A percentile compares a stretch with the other conserved stretches of the same genome.
These are phyloP conservation scores for Ptiloglossa arizonensis DNA, from an alignment of 1,140 invertebrate genomes.

Conservation along the genomic window DNA sequence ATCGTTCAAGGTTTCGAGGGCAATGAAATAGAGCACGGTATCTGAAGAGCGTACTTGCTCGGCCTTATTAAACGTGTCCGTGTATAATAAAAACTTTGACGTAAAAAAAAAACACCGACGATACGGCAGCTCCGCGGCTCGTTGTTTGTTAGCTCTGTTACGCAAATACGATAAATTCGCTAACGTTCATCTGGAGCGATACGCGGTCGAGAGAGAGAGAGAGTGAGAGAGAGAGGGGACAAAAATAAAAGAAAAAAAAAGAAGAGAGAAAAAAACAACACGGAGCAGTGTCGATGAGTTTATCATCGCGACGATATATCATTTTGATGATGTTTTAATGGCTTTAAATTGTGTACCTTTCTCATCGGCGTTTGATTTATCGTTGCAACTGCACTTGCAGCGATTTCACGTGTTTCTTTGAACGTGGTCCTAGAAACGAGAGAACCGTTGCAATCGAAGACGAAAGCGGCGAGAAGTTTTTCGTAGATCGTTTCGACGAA, in stretches of 20 bases:
- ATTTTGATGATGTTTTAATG: not conserved
- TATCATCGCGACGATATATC: not conserved
- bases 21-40: constrained; percentile 30
- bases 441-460: too few species aligned
- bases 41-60: constrained; percentile 14
- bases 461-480: too few species aligned
- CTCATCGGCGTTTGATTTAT: not conserved
- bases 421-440: too few species aligned
- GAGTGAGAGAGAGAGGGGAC: too few species aligned
- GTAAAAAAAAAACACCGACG: not conserved
- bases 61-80: not conserved
- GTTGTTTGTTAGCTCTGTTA: not conserved
- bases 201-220: too few species aligned
- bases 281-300: not conserved
- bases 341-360: not conserved
- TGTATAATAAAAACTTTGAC: not conserved
- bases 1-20: constrained; percentile 41
- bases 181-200: not conserved
- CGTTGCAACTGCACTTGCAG: not conserved
- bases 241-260: not conserved
- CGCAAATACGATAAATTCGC: not conserved
- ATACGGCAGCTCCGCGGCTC: not conserved
- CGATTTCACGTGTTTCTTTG: not conserved
- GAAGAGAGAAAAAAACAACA: not conserved
- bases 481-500: not conserved